Percentiles rank a stretch among this genome's conserved stretches.
Evolutionary conservation across 1,140 invertebrate species (phyloP).

Genomic region (Eueides isabella): DNA sequence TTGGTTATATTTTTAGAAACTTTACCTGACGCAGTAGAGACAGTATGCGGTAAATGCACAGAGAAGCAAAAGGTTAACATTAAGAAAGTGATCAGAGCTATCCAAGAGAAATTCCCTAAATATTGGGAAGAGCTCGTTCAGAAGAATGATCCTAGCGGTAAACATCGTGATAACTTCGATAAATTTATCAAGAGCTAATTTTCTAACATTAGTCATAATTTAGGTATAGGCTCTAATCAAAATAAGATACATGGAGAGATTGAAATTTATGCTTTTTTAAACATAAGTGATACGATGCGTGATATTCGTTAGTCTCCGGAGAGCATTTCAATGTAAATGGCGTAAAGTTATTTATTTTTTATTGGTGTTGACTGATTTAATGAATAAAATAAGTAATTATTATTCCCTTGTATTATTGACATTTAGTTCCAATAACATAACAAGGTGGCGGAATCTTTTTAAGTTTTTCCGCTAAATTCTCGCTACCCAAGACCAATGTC

Average conservation of each 20-base stretch:
- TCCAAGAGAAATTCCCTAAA: conserved; percentile 75
- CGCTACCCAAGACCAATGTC: no score
- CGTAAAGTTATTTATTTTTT: conserved; percentile 36
- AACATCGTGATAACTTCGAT: conserved; percentile 64
- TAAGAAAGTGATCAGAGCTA: conserved; percentile 84
- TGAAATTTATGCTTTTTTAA: neutral
- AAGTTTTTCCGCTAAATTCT: no score
- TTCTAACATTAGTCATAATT: conserved; percentile 37
- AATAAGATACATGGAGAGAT: neutral
- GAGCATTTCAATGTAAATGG: conserved; percentile 17
- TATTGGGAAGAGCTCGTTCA: conserved; percentile 76
- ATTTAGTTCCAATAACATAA: neutral
- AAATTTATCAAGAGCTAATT: conserved; percentile 67
- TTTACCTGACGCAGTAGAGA: conserved; percentile 84
- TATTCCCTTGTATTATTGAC: neutral
- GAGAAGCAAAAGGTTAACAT: conserved; percentile 84
- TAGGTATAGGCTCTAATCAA: conserved; percentile 10
- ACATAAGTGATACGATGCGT: conserved; percentile 10
- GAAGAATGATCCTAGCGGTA: conserved; percentile 77
- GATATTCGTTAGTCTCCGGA: conserved; percentile 11
- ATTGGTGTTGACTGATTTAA: conserved; percentile 41
- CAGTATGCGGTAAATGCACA: conserved; percentile 83
- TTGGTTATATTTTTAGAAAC: conserved; percentile 76
- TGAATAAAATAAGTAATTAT: conserved; percentile 18
- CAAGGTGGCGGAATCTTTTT: neutral